phyloP scores from a whole-genome alignment of 2,113 vertebrate genomes.

The zebrafish (Danio rerio) region GRCz12tu NC_133188.1:44324501-44325000 shows the following conservation, averaged over 20 bases:
- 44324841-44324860: neutral
- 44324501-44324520: no score
- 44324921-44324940: constrained; percentile 12
- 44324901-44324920: constrained; percentile 26
- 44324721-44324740: constrained; percentile 50
- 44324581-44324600: no score
- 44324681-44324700: constrained; percentile 36
- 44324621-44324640: no score
- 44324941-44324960: constrained; percentile 31
- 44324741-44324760: constrained; percentile 36
- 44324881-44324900: neutral
- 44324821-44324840: constrained; percentile 33
- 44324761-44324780: constrained; percentile 47
- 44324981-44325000: constrained; percentile 42
- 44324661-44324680: neutral
- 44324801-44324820: constrained; percentile 34
- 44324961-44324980: constrained; percentile 12
- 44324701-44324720: constrained; percentile 20
- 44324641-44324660: neutral
- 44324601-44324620: no score
- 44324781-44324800: constrained; percentile 28
- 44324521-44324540: no score
- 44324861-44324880: neutral
- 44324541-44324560: no score
- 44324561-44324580: no score